Evolutionary conservation across 2,888 invertebrate species (phyloP), one percentile per base, ranked within the genome.

Genomic region (Xanthia togata): DNA sequence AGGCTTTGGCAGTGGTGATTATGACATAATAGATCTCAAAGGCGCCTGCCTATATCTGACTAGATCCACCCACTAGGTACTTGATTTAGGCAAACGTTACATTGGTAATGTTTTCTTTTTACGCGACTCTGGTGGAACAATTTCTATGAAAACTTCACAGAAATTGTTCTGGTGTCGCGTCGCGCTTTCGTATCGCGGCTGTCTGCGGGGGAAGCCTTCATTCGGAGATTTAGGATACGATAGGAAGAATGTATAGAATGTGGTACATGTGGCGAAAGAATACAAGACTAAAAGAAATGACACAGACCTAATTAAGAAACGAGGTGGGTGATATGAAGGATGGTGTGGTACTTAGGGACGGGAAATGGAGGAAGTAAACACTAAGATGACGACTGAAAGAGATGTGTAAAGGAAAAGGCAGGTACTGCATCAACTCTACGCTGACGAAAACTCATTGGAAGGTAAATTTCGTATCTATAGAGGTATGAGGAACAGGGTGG

Each of bases 1-100:
- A 59, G 8, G 47, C 74, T 85, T 82, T 85, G 82, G 85, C 53
- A 57, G 59, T 70, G 62, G 77, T 67, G 69, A 63, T 81, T 81
- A 69, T 84, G 81, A 76, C 69, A 76, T 74, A 76, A 80, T 70
- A 84, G 50, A 63, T 81, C 8, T 63, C 44, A 70, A 63, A 57
- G 71, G 67, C 55, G 72, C 60, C 62, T 68, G 70, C 31, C 70
- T 71, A 64, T 62, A 81, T 76, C 44, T 68, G 70, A 50, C 53
- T 70, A 23, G 14, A 23, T 68, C 67, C 70, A 84, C 82, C 81
- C 76, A 84, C 81, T 68, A 50, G 12, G 26, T 63, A 63, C 57
- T 62, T 26, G 31, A 53, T 11, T 69, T 64, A 50, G 60, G 9
- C 6, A 60, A 26, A 73, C 44, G 50, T 55, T 64, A 59, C 35